phyloP scores from a whole-genome alignment of 1,140 invertebrate species.

The Drosophila virilis region DNA sequence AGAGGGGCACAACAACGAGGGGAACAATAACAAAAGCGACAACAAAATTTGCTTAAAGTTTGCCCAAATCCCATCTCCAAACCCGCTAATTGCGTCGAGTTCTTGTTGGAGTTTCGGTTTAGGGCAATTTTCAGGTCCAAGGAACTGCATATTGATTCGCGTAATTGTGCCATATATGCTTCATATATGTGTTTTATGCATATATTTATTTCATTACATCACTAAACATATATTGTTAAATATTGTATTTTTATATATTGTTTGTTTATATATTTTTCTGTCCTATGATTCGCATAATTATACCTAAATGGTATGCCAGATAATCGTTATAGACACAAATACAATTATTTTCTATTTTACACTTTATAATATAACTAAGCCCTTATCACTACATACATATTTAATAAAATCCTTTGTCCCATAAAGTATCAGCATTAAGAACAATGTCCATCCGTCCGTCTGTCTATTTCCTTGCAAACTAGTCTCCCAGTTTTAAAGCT shows the following conservation, averaged over 20 bases:
- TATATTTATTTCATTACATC: background rate
- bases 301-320: too few species aligned
- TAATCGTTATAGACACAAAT: too few species aligned
- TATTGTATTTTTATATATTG: background rate
- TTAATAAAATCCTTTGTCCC: too few species aligned
- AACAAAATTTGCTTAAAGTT: constrained; percentile 59
- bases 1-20: constrained; percentile 2
- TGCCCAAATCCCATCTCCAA: constrained; percentile 63
- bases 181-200: background rate
- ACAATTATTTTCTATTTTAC: too few species aligned
- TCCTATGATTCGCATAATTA: too few species aligned
- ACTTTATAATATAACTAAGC: too few species aligned
- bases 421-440: too few species aligned
- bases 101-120: constrained; percentile 59
- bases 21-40: constrained; percentile 22
- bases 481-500: too few species aligned
- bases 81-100: constrained; percentile 77
- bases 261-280: too few species aligned
- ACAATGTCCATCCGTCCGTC: too few species aligned
- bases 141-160: constrained; percentile 68
- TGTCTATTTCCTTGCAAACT: too few species aligned
- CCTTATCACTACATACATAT: too few species aligned
- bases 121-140: constrained; percentile 18
- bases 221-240: background rate
- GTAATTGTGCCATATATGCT: constrained; percentile 51